Conservation (phyloP, 2,888 invertebrate species). For the Dicyrtomina minuta region DNA sequence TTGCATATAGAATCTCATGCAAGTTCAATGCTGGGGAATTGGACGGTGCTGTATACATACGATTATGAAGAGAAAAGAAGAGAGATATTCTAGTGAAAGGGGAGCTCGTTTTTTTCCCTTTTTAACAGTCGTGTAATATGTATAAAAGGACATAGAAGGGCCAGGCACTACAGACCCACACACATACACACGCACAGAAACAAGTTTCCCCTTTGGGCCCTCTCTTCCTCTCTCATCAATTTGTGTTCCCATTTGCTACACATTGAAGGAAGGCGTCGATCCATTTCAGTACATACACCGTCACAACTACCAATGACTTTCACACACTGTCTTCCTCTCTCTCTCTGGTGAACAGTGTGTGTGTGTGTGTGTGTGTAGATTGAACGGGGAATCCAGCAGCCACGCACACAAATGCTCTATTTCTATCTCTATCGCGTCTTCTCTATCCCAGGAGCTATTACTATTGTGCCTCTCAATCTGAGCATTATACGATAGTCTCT, state of each 20-base stretch:
- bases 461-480: too few species aligned
- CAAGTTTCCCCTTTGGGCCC: conserved; percentile 32
- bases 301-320: conserved; percentile 31
- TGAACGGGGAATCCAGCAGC: neutral
- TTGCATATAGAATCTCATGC: too few species aligned
- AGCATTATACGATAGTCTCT: too few species aligned
- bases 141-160: conserved; percentile 9
- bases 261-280: conserved; percentile 40
- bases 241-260: conserved; percentile 38
- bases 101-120: conserved; percentile 16
- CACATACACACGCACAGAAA: neutral
- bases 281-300: conserved; percentile 18
- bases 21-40: too few species aligned
- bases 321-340: neutral
- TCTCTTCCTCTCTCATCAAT: conserved; percentile 33
- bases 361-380: neutral
- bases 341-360: neutral
- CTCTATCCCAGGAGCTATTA: too few species aligned
- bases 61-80: neutral
- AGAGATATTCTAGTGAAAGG: conserved; percentile 3
- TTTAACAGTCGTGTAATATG: conserved; percentile 33
- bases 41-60: too few species aligned
- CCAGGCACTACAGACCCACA: neutral
- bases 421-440: neutral
- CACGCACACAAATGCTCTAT: neutral